phyloP scores from a whole-genome alignment of 2,113 vertebrate species.

The Hemiscyllium ocellatum region DNA sequence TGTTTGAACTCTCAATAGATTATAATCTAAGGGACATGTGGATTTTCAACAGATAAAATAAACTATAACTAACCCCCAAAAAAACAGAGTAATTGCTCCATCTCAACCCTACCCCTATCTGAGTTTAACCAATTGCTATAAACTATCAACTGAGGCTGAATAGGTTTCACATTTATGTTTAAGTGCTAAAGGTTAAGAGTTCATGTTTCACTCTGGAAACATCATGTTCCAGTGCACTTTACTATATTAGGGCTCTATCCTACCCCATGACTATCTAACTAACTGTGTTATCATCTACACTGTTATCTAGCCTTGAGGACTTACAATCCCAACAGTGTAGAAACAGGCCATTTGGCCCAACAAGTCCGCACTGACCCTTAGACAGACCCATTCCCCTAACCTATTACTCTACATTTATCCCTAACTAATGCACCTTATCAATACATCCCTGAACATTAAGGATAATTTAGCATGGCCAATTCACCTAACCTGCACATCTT shows the following conservation, averaged over 20 bases:
- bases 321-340: no score
- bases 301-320: neutral
- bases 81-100: neutral
- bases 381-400: no score
- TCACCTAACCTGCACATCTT: no score
- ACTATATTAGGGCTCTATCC: neutral
- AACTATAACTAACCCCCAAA: neutral
- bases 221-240: neutral
- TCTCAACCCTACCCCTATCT: neutral
- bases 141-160: neutral
- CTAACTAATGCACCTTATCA: no score
- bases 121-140: neutral
- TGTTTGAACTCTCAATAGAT: neutral
- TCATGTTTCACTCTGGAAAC: neutral
- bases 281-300: neutral
- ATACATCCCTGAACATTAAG: no score
- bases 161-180: neutral
- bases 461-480: no score
- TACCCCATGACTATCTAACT: neutral
- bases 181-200: neutral
- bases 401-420: no score
- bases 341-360: no score
- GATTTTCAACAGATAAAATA: neutral
- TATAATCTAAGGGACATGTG: no score
- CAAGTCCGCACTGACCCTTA: no score